These are phyloP conservation scores for Nothocercus nigrocapillus DNA, from an alignment of 2,113 vertebrate species.

Conservation along the genomic window DNA sequence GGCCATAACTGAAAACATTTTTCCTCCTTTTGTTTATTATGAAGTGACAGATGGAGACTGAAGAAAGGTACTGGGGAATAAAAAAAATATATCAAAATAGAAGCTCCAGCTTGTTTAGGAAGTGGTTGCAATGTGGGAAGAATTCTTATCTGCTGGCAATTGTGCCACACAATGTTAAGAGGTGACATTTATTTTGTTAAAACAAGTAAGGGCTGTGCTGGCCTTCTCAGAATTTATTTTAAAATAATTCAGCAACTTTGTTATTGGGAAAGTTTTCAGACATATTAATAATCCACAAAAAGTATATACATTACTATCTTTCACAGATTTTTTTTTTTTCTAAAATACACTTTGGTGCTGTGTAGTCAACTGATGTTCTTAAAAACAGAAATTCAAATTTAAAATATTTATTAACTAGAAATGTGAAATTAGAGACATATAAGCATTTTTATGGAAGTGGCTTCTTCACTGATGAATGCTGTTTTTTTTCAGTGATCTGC, in stretches of 20 bases:
- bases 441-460: fast-evolving
- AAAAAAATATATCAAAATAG: background rate
- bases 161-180: background rate
- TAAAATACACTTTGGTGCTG: background rate
- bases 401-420: background rate
- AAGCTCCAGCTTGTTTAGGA: background rate
- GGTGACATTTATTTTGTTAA: background rate
- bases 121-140: background rate
- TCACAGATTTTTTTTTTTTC: background rate
- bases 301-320: background rate
- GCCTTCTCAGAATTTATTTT: background rate
- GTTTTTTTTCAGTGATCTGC: background rate
- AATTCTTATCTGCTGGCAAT: background rate
- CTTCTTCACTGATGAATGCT: background rate
- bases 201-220: background rate
- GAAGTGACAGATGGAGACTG: background rate
- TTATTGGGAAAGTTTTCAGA: background rate
- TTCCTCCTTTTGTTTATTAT: background rate
- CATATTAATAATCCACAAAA: background rate
- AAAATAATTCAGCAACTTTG: background rate
- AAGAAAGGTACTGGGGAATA: background rate
- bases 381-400: background rate
- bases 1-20: background rate
- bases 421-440: background rate
- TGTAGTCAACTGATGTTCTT: background rate